These are phyloP conservation scores for Psophia crepitans DNA, from an alignment of 2,113 vertebrate species.

Conservation along the genomic window DNA sequence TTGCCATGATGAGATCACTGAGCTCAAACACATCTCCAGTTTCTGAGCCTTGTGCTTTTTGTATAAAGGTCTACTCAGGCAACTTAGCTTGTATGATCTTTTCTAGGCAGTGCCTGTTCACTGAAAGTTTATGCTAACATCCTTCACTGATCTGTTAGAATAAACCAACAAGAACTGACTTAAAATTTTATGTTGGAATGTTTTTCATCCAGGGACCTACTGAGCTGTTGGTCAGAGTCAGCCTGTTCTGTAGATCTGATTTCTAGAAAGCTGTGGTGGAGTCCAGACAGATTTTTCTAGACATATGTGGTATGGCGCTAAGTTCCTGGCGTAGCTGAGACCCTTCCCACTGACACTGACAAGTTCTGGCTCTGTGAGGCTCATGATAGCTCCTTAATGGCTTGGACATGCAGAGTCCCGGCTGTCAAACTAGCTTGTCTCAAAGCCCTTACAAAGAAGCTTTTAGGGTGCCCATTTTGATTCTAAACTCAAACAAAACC, in stretches of 20 bases:
- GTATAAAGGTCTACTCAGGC: neutral
- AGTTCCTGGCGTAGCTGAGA: neutral
- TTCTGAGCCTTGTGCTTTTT: neutral
- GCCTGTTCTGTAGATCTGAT: neutral
- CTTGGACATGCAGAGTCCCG: neutral
- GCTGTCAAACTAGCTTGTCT: neutral
- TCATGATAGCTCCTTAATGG: neutral
- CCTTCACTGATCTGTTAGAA: neutral
- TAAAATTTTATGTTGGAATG: neutral
- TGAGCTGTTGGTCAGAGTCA: neutral
- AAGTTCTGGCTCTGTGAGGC: neutral
- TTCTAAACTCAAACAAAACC: neutral
- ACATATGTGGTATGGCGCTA: accelerated
- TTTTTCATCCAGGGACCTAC: neutral
- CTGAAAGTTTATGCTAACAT: neutral
- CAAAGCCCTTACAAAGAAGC: neutral
- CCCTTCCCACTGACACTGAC: neutral
- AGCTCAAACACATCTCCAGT: neutral
- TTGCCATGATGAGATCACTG: neutral
- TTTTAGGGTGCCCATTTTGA: neutral
- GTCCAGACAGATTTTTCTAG: neutral
- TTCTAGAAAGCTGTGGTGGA: neutral
- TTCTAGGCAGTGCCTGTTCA: neutral
- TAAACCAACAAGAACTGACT: neutral
- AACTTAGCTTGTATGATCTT: neutral